Conservation (phyloP, 92 coral and sea anemone genomes). For the Scolanthus callimorphus region DNA sequence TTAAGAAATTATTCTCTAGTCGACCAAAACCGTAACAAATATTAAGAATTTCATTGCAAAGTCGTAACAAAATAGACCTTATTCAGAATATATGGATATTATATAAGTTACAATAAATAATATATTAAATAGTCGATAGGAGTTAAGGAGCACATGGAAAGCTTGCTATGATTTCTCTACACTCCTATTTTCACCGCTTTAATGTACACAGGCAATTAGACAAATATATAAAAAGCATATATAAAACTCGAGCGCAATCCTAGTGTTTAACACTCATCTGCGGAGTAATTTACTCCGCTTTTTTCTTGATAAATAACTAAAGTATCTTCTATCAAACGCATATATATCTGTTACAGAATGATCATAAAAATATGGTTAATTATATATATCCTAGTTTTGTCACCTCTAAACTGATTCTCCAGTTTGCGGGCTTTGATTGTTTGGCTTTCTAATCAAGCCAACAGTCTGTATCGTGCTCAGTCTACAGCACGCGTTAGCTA, state of each 20-base stretch:
- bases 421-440: conserved; percentile 15
- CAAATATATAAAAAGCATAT: conserved; percentile 92
- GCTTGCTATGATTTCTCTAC: conserved; percentile 45
- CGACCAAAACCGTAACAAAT: conserved; percentile 81
- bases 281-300: conserved; percentile 63
- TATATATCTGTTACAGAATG: conserved; percentile 47
- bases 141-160: conserved; percentile 36
- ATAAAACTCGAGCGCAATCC: conserved; percentile 68
- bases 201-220: conserved; percentile 79
- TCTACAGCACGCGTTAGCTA: too few relatives aligned
- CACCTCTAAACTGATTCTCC: conserved; percentile 32
- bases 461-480: background rate
- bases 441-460: conserved; percentile 5
- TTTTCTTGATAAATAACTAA: conserved; percentile 83
- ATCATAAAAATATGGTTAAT: conserved; percentile 88
- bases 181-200: conserved; percentile 78
- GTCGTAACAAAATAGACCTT: conserved; percentile 92
- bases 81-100: conserved; percentile 73
- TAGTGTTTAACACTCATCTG: conserved; percentile 79
- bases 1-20: conserved; percentile 68
- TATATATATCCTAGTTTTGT: conserved; percentile 58
- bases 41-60: conserved; percentile 57
- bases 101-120: conserved; percentile 97
- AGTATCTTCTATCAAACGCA: conserved; percentile 64
- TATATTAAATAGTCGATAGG: conserved; percentile 82